These are phyloP conservation scores for Cryptops parisi DNA, from an alignment of 2,888 invertebrate species.

Conservation along the genomic window DNA sequence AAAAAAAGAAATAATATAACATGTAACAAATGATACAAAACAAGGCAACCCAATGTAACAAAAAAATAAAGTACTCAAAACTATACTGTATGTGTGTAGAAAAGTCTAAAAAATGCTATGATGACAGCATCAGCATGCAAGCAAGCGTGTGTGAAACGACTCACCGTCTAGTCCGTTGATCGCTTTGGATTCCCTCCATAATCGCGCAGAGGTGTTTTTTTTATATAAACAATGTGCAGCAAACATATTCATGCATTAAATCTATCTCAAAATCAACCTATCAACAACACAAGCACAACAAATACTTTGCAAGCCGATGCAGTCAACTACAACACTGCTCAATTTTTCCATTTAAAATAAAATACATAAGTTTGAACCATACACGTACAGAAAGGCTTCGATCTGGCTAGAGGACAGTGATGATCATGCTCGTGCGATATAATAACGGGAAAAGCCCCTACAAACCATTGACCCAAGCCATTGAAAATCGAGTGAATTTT, in stretches of 20 bases:
- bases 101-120: no score
- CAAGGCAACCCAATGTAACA: neutral
- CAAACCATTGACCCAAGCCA: no score
- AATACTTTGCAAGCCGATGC: neutral
- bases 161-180: no score
- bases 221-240: neutral
- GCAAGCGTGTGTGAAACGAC: neutral
- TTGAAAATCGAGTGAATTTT: no score
- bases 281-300: neutral
- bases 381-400: constrained; percentile 9
- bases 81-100: neutral
- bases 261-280: neutral
- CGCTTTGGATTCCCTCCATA: no score
- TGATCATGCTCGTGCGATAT: constrained; percentile 81
- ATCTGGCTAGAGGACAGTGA: constrained; percentile 56
- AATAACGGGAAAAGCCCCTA: constrained; percentile 44
- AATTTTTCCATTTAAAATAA: no score
- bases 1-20: neutral
- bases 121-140: neutral
- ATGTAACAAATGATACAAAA: neutral
- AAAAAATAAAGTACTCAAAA: neutral
- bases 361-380: no score
- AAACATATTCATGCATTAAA: no score
- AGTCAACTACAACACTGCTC: no score
- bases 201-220: no score